These are phyloP conservation scores for Pollimyrus isidori DNA, from an alignment of 2,113 vertebrate species.

Conservation along the genomic window DNA sequence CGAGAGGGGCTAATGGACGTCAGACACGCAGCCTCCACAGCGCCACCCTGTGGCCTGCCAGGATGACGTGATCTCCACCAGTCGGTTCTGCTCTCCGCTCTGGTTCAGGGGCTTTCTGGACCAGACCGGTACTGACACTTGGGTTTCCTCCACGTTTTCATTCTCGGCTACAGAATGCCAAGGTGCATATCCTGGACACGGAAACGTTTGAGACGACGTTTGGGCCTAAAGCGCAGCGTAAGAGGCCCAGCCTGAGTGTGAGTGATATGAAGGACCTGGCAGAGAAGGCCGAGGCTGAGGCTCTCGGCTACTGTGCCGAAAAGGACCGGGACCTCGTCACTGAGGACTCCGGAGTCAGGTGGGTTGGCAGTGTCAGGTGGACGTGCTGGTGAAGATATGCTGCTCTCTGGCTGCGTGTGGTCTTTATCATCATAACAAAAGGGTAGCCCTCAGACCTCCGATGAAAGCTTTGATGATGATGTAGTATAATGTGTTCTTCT, in stretches of 20 bases:
- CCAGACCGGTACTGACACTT: background rate
- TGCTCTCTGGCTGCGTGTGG: background rate
- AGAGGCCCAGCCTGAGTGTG: constrained; percentile 73
- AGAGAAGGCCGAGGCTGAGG: constrained; percentile 73
- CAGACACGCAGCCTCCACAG: background rate
- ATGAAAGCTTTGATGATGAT: background rate
- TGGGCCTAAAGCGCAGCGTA: constrained; percentile 89
- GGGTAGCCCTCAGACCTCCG: background rate
- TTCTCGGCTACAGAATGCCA: constrained; percentile 67
- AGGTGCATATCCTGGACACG: constrained; percentile 94
- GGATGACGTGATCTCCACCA: background rate
- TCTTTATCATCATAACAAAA: background rate
- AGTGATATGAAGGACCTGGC: constrained; percentile 78
- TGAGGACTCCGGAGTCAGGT: constrained; percentile 89
- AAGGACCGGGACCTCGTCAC: constrained; percentile 81
- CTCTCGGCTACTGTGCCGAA: constrained; percentile 62
- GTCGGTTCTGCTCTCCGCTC: background rate
- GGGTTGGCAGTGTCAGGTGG: background rate
- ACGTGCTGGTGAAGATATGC: background rate
- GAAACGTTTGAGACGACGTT: constrained; percentile 91
- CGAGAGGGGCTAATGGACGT: background rate
- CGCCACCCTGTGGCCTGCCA: background rate
- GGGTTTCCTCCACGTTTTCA: background rate
- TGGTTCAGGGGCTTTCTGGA: background rate
- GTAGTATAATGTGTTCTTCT: background rate